Evolutionary conservation across 2,888 invertebrate species (phyloP).

Genomic region (Andrena haemorrhoa): DNA sequence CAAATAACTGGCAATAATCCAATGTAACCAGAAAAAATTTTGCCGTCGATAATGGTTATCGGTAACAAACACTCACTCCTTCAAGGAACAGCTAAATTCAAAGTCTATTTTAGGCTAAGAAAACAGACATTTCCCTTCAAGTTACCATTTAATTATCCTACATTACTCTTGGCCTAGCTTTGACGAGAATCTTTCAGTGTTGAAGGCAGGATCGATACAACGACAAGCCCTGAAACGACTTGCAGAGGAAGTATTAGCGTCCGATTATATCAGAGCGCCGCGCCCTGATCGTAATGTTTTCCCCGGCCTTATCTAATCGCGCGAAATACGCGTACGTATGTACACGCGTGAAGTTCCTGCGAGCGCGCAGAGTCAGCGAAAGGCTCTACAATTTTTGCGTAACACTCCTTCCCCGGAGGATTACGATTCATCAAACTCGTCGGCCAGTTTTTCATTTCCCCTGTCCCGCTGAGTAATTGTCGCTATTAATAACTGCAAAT

Average conservation of each 20-base stretch:
- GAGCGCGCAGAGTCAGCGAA: conserved; percentile 6
- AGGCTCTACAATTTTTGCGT: conserved; percentile 51
- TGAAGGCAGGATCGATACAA: not conserved
- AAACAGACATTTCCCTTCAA: not conserved
- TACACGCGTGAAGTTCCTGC: conserved; percentile 26
- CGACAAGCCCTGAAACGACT: not conserved
- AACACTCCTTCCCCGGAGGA: not conserved
- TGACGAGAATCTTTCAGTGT: not conserved
- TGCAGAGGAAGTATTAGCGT: conserved; percentile 21
- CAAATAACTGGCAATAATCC: too few relatives aligned
- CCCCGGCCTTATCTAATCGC: conserved; percentile 59
- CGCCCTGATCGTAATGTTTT: conserved; percentile 36
- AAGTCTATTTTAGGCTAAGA: not conserved
- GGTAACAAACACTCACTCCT: too few relatives aligned
- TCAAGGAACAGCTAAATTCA: not conserved
- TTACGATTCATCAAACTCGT: conserved; percentile 60
- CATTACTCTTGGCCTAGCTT: not conserved
- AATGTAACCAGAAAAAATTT: too few relatives aligned
- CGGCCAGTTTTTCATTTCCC: conserved; percentile 38
- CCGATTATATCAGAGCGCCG: conserved; percentile 25
- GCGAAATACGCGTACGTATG: not conserved
- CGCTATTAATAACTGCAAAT: conserved; percentile 71
- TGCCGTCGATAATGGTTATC: too few relatives aligned
- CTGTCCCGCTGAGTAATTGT: conserved; percentile 68
- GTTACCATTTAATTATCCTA: not conserved